Percentiles rank a stretch among this genome's conserved stretches.
Evolutionary conservation across 2,113 vertebrate genomes (phyloP).

Genomic region (Chiloscyllium plagiosum): DNA sequence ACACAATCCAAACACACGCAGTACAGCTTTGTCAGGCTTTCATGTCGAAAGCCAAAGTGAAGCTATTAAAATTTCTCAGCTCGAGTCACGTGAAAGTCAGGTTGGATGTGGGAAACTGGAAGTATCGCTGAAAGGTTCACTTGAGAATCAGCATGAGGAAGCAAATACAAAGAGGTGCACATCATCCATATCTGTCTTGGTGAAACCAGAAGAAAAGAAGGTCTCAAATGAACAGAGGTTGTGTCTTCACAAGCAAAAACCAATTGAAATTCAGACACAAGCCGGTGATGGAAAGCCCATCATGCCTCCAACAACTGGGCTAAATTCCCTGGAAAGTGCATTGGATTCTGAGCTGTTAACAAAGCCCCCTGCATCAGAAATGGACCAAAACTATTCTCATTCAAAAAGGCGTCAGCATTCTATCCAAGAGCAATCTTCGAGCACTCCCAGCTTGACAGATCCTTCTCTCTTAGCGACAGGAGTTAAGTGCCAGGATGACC

Average conservation of each 20-base stretch:
- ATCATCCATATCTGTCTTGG: neutral
- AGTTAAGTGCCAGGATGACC: neutral
- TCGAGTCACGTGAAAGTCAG: neutral
- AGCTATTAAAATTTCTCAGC: neutral
- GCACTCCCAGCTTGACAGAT: neutral
- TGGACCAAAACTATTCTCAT: neutral
- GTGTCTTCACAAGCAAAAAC: neutral
- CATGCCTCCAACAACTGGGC: neutral
- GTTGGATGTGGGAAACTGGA: neutral
- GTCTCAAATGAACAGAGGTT: neutral
- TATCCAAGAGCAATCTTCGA: slow-evolving; percentile 5
- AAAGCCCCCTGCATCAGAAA: neutral
- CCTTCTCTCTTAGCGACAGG: neutral
- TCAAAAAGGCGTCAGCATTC: neutral
- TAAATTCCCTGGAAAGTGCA: neutral
- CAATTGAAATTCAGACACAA: neutral
- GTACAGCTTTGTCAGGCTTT: neutral
- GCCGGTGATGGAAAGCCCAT: neutral
- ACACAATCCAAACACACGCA: neutral
- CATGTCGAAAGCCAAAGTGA: neutral
- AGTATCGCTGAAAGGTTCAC: neutral
- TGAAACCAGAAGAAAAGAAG: neutral
- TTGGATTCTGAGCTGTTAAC: neutral
- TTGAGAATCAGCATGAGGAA: neutral
- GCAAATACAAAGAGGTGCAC: neutral